Conservation (phyloP, 2,888 invertebrate species). For the Acanthosepion esculentum region DNA sequence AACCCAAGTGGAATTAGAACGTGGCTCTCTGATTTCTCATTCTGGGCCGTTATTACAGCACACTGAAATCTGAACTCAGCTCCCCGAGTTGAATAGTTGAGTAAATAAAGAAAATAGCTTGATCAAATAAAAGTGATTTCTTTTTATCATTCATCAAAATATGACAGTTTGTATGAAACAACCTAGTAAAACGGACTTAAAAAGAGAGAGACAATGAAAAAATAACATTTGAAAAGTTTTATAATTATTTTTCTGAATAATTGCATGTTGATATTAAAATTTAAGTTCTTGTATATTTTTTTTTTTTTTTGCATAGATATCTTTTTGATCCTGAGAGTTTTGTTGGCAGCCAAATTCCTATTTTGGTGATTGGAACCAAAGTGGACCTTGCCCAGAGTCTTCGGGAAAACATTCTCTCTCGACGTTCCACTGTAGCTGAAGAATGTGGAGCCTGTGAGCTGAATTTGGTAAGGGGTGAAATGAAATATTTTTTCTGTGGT, state of each 20-base stretch:
- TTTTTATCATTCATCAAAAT: too few relatives aligned
- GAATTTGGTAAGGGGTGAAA: conserved; percentile 79
- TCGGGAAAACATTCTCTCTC: conserved; percentile 76
- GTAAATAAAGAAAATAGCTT: too few relatives aligned
- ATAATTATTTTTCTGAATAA: not conserved
- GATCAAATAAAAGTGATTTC: too few relatives aligned
- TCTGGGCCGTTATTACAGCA: too few relatives aligned
- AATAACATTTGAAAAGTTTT: not conserved
- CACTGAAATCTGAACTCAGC: too few relatives aligned
- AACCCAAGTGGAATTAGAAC: too few relatives aligned
- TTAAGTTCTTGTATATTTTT: not conserved
- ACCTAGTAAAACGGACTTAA: too few relatives aligned
- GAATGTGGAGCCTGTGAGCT: conserved; percentile 96
- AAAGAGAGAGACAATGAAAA: not conserved
- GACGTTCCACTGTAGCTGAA: conserved; percentile 84
- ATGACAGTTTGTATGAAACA: too few relatives aligned
- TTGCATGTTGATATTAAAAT: not conserved
- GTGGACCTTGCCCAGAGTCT: conserved; percentile 88
- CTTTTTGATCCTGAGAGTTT: conserved; percentile 76
- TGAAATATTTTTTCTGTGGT: not conserved
- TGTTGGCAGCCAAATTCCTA: conserved; percentile 84
- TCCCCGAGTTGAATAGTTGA: too few relatives aligned
- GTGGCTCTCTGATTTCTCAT: too few relatives aligned
- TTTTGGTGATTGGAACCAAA: conserved; percentile 95
- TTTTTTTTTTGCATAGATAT: conserved; percentile 57